Percentiles rank a stretch among this genome's conserved stretches.
Conservation (phyloP, 2,797 vertebrate species). For the Monodelphis domestica region DNA sequence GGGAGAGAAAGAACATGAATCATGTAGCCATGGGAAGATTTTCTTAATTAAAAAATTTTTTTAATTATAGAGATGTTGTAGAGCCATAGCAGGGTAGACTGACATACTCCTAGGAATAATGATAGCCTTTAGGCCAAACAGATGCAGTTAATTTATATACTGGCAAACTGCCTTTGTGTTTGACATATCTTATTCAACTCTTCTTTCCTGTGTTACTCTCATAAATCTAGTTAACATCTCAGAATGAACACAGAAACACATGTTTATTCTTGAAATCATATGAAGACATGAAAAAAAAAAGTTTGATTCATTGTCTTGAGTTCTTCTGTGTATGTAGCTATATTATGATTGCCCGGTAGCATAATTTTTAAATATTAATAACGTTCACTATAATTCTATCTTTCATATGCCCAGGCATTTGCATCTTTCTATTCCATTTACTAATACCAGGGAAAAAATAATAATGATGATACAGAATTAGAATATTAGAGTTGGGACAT, state of each 20-base stretch:
- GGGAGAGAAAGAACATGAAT: too few relatives aligned
- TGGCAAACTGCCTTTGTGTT: neutral
- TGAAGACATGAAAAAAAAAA: neutral
- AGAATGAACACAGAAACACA: neutral
- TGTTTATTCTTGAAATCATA: neutral
- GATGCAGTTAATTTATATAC: slow-evolving; percentile 28
- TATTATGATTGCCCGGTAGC: neutral
- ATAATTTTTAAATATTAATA: neutral
- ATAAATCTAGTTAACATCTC: neutral
- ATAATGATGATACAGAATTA: neutral
- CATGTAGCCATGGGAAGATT: too few relatives aligned
- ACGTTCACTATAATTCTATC: neutral
- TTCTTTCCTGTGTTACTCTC: neutral
- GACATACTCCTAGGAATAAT: too few relatives aligned
- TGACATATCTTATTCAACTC: neutral
- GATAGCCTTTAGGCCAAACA: slow-evolving; percentile 34
- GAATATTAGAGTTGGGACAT: neutral
- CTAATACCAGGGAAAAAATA: neutral
- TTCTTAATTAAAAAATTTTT: too few relatives aligned
- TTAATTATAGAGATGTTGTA: too few relatives aligned
- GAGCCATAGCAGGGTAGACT: too few relatives aligned
- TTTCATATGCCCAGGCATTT: neutral
- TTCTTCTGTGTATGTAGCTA: neutral
- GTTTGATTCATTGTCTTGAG: neutral
- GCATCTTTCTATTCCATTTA: neutral